Evolutionary conservation across 2,113 vertebrate genomes (phyloP).

Genomic region (Oncorhynchus tshawytscha): DNA sequence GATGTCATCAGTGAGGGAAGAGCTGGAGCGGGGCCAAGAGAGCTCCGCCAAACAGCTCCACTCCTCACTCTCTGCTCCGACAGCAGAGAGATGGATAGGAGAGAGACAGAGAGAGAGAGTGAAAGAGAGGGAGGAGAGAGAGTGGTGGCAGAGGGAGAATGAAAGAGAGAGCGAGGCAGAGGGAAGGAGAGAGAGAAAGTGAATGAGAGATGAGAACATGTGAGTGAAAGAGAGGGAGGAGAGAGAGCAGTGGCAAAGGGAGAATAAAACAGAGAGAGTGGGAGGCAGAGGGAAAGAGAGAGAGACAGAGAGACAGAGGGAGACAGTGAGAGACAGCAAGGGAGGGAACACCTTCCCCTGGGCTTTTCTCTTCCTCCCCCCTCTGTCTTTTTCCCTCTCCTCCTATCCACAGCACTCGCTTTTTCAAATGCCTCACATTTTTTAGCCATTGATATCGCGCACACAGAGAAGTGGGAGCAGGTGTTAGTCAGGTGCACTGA

Average conservation of each 20-base stretch:
- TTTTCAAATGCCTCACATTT: conserved; percentile 60
- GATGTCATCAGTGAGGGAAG: conserved; percentile 92
- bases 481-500: conserved; percentile 19
- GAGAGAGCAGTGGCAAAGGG: too few species aligned
- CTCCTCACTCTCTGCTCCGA: not conserved
- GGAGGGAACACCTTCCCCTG: not conserved
- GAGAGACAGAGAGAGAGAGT: conserved; percentile 37
- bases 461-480: not conserved
- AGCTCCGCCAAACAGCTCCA: not conserved
- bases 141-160: too few species aligned
- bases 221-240: too few species aligned
- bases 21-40: conserved; percentile 79
- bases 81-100: conserved; percentile 47
- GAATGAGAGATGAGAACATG: too few species aligned
- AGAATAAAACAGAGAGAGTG: conserved; percentile 33
- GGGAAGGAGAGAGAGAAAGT: too few species aligned
- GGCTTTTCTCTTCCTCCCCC: conserved; percentile 6
- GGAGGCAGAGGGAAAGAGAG: conserved; percentile 3
- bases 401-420: not conserved
- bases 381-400: conserved; percentile 9
- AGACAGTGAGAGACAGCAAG: conserved; percentile 4
- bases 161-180: too few species aligned
- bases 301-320: not conserved
- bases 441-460: conserved; percentile 32
- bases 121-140: too few species aligned